These are phyloP conservation scores for Champsocephalus gunnari DNA, from an alignment of 2,797 vertebrate genomes.

Conservation along the genomic window DNA sequence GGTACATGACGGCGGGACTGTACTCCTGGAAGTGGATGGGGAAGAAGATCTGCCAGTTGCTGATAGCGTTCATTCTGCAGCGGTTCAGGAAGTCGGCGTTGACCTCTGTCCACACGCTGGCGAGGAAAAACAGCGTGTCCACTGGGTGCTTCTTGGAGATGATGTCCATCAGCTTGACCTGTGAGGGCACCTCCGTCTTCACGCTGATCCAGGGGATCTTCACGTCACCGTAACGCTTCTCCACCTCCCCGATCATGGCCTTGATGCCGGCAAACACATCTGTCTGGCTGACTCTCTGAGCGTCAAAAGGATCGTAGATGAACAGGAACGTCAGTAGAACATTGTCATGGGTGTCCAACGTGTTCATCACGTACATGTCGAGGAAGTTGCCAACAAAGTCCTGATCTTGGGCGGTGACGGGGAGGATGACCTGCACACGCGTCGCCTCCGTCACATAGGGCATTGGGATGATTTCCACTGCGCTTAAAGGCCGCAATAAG, in stretches of 20 bases:
- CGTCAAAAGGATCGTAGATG: slow-evolving; percentile 92
- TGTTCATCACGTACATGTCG: slow-evolving; percentile 92
- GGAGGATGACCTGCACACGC: slow-evolving; percentile 94
- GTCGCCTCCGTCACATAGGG: slow-evolving; percentile 97
- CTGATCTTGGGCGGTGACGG: slow-evolving; percentile 88
- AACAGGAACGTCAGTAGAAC: slow-evolving; percentile 93
- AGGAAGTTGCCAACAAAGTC: slow-evolving; percentile 91
- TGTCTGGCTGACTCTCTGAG: slow-evolving; percentile 88
- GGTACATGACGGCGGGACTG: slow-evolving; percentile 88
- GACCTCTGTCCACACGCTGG: slow-evolving; percentile 93
- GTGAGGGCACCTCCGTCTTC: slow-evolving; percentile 94
- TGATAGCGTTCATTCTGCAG: slow-evolving; percentile 98
- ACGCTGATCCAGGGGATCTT: slow-evolving; percentile 97
- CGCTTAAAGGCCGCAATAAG: slow-evolving; percentile 91
- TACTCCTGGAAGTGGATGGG: slow-evolving; percentile 98
- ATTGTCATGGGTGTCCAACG: slow-evolving; percentile 93
- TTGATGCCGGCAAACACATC: slow-evolving; percentile 94
- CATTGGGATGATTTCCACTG: slow-evolving; percentile 97
- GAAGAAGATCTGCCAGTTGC: slow-evolving; percentile 97
- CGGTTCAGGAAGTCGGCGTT: slow-evolving; percentile 94
- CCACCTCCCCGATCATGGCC: slow-evolving; percentile 91
- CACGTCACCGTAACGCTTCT: slow-evolving; percentile 91
- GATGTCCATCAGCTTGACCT: slow-evolving; percentile 97
- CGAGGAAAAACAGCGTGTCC: slow-evolving; percentile 95
- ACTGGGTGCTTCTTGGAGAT: slow-evolving; percentile 98